phyloP scores from a whole-genome alignment of 1,140 invertebrate species.

The Scaptomyza montana region DNA sequence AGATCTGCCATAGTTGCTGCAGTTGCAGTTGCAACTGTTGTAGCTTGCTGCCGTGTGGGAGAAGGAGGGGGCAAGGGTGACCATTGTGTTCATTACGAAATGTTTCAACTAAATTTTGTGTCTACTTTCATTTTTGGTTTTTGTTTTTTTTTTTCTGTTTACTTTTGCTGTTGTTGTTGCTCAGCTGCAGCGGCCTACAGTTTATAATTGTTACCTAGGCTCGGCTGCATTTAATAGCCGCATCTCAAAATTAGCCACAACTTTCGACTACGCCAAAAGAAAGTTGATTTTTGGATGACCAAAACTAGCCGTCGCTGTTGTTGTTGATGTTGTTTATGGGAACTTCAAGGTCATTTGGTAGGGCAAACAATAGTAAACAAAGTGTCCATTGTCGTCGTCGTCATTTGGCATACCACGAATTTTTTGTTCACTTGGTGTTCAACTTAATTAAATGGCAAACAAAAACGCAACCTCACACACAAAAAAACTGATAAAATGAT shows the following conservation, averaged over 20 bases:
- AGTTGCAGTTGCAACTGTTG: slow-evolving; percentile 1
- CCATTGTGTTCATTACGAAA: slow-evolving; percentile 49
- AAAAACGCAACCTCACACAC: slow-evolving; percentile 49
- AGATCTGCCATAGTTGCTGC: slow-evolving; percentile 15
- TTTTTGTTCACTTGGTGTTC: slow-evolving; percentile 59
- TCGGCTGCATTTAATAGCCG: slow-evolving; percentile 46
- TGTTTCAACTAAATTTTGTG: slow-evolving; percentile 52
- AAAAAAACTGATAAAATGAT: slow-evolving; percentile 47
- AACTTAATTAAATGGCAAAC: slow-evolving; percentile 81
- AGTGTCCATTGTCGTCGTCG: slow-evolving; percentile 25
- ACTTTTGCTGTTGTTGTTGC: slow-evolving; percentile 4
- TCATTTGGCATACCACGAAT: slow-evolving; percentile 45
- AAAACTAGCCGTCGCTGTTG: slow-evolving; percentile 12
- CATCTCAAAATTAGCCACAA: slow-evolving; percentile 52
- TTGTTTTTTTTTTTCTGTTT: slow-evolving; percentile 3
- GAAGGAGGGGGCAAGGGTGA: slow-evolving; percentile 20
- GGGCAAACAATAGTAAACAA: slow-evolving; percentile 58
- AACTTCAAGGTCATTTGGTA: slow-evolving; percentile 60
- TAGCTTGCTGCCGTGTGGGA: slow-evolving; percentile 2
- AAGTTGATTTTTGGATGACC: slow-evolving; percentile 55
- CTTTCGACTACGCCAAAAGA: slow-evolving; percentile 49
- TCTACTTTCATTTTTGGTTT: slow-evolving; percentile 43
- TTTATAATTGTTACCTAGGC: slow-evolving; percentile 45
- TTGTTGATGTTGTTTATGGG: not conserved
- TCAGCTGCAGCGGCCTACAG: slow-evolving; percentile 25